Evolutionary conservation across 2,113 vertebrate species (phyloP).

Genomic region (Xiphophorus couchianus): DNA sequence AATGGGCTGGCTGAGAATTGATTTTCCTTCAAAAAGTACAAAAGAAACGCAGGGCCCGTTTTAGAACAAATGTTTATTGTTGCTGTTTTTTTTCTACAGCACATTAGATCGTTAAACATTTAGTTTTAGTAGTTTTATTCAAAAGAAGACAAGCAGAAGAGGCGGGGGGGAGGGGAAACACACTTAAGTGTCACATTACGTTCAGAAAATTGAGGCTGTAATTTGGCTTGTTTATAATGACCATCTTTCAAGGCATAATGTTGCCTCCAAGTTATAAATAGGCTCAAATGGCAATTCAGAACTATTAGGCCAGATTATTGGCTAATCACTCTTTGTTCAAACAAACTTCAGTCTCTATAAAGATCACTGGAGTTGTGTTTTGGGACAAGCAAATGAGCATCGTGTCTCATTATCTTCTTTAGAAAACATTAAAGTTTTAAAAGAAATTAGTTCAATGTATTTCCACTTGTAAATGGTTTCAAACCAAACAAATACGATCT

Average conservation of each 20-base stretch:
- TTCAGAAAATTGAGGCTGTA: conserved; percentile 7
- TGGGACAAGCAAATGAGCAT: neutral
- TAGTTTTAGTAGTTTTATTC: conserved; percentile 4
- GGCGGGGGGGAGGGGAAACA: neutral
- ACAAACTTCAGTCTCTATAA: neutral
- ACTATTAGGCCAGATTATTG: neutral
- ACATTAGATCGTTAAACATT: conserved; percentile 16
- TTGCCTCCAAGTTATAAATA: neutral
- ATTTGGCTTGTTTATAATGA: neutral
- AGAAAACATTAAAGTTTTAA: neutral
- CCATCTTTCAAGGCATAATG: too few species aligned
- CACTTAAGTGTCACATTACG: conserved; percentile 9
- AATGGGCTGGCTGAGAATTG: neutral
- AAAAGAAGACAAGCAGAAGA: neutral
- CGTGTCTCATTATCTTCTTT: too few species aligned
- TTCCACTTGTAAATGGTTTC: neutral
- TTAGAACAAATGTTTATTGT: neutral
- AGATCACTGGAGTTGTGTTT: neutral
- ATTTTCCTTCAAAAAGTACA: conserved; percentile 1
- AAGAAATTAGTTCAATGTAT: neutral
- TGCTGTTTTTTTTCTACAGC: neutral
- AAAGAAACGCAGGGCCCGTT: neutral
- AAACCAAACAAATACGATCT: neutral
- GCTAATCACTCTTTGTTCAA: neutral
- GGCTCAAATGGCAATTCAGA: neutral